Conservation (phyloP, 1,140 invertebrate species). For the Bombyx mandarina region DNA sequence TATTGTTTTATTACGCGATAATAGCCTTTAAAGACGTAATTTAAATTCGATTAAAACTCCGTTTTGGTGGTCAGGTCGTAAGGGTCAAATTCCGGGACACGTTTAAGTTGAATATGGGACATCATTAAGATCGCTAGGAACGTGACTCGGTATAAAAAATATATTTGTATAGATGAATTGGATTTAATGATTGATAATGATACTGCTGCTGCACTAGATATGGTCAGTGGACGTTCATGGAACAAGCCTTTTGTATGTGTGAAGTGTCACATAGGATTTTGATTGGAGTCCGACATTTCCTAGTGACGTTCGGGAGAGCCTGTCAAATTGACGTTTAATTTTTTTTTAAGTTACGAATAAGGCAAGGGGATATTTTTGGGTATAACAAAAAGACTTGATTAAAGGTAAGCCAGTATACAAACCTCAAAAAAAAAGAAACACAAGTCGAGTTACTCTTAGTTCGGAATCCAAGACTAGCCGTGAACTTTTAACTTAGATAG, state of each 20-base stretch:
- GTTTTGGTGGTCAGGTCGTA: neutral
- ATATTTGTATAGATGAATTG: slow-evolving; percentile 39
- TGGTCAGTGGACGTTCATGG: slow-evolving; percentile 2
- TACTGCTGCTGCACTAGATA: slow-evolving; percentile 12
- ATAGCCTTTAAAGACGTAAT: slow-evolving; percentile 8
- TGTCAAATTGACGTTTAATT: too few relatives aligned
- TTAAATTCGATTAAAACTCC: slow-evolving; percentile 4
- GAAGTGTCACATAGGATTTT: slow-evolving; percentile 5
- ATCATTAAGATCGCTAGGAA: slow-evolving; percentile 49
- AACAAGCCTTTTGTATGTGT: neutral
- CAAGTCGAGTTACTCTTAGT: too few relatives aligned
- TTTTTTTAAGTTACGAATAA: too few relatives aligned
- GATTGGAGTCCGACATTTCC: slow-evolving; percentile 3
- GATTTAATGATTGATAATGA: slow-evolving; percentile 53
- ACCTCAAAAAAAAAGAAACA: too few relatives aligned
- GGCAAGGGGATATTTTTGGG: too few relatives aligned
- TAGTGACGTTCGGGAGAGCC: slow-evolving; percentile 1
- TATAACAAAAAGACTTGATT: too few relatives aligned
- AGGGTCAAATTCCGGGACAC: slow-evolving; percentile 29
- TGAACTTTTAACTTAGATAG: too few relatives aligned
- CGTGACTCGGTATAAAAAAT: slow-evolving; percentile 25
- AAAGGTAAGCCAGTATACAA: too few relatives aligned
- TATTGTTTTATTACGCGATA: slow-evolving; percentile 12
- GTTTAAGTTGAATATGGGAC: slow-evolving; percentile 49
- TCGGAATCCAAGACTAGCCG: too few relatives aligned